Conservation (phyloP, 1,140 invertebrate genomes). For the Drosophila burlai region DNA sequence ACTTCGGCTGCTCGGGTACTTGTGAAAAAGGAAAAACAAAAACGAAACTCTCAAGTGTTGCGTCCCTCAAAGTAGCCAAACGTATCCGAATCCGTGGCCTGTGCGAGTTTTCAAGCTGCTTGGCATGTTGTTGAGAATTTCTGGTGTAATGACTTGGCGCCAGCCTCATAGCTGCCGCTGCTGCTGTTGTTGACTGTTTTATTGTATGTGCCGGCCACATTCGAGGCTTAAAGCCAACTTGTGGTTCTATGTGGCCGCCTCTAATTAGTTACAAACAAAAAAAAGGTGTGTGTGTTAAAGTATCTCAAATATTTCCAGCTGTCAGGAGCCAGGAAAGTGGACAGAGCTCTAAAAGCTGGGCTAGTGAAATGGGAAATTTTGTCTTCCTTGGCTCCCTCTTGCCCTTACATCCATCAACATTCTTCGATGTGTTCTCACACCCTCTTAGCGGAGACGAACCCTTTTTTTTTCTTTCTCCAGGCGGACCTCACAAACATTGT, state of each 20-base stretch:
- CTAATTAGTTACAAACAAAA: constrained; percentile 52
- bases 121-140: constrained; percentile 65
- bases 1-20: constrained; percentile 49
- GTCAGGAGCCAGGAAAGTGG: constrained; percentile 35
- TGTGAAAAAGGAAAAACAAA: constrained; percentile 44
- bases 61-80: constrained; percentile 52
- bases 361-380: neutral
- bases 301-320: constrained; percentile 62
- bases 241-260: constrained; percentile 28
- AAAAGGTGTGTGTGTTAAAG: constrained; percentile 52
- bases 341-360: neutral
- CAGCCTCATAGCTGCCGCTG: constrained; percentile 8
- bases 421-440: constrained; percentile 35
- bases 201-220: constrained; percentile 13
- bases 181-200: constrained; percentile 3
- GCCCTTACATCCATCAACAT: neutral
- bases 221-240: constrained; percentile 37
- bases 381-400: neutral
- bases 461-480: constrained; percentile 34
- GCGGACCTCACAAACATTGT: constrained; percentile 43
- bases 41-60: constrained; percentile 57
- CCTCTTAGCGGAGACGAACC: constrained; percentile 21
- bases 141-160: constrained; percentile 34
- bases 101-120: constrained; percentile 13
- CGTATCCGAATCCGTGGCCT: constrained; percentile 27